These are phyloP conservation scores for Pristionchus maxplancki DNA, from an alignment of 2,888 invertebrate species.

Conservation along the genomic window DNA sequence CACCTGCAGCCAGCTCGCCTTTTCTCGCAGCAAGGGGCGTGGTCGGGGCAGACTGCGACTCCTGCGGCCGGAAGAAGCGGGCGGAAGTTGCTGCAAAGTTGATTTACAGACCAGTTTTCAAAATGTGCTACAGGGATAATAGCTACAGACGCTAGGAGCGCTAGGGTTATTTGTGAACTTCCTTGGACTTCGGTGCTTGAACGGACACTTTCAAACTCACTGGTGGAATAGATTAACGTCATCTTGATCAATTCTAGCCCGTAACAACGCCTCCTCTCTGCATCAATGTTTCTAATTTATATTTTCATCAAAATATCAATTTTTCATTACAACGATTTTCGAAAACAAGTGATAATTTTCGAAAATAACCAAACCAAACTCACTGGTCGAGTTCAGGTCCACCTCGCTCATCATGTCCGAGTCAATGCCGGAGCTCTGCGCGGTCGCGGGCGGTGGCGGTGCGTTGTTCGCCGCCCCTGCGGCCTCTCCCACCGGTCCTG, in stretches of 20 bases:
- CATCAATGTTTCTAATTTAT: too few relatives aligned
- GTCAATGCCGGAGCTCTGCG: constrained; percentile 3
- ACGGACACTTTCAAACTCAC: not conserved
- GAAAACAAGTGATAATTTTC: too few relatives aligned
- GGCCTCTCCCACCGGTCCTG: constrained; percentile 5
- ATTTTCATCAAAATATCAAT: too few relatives aligned
- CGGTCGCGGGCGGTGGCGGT: not conserved
- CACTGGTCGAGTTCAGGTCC: constrained; percentile 27
- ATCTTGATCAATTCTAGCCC: not conserved
- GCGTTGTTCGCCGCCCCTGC: not conserved
- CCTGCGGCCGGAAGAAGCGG: constrained; percentile 42
- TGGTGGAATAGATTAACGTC: not conserved
- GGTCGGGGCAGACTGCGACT: constrained; percentile 47
- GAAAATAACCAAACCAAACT: too few relatives aligned
- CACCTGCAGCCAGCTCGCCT: not conserved
- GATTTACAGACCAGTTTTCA: not conserved
- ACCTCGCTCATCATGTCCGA: constrained; percentile 42
- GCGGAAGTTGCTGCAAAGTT: constrained; percentile 22
- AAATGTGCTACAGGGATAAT: too few relatives aligned
- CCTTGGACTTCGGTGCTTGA: not conserved
- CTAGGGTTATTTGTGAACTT: not conserved
- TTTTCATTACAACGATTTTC: too few relatives aligned
- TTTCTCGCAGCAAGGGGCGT: constrained; percentile 39
- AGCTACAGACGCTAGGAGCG: too few relatives aligned
- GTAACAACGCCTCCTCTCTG: not conserved